Percentiles rank a stretch among this genome's conserved stretches.
Evolutionary conservation across 2,797 vertebrate species (phyloP).

Genomic region (Crenuchus spilurus): DNA sequence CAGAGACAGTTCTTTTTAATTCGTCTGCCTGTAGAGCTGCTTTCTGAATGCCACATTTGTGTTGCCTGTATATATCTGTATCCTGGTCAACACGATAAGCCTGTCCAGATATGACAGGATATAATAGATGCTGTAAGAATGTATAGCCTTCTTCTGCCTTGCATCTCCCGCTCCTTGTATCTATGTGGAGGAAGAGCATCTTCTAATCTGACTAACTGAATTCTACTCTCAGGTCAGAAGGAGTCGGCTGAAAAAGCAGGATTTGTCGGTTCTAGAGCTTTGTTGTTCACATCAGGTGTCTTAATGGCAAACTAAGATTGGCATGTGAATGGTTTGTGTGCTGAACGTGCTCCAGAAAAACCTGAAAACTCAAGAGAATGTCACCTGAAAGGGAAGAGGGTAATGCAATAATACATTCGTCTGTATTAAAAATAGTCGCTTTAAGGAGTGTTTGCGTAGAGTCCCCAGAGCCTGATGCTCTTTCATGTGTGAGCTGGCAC

Average conservation of each 20-base stretch:
- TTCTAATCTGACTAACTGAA: constrained; percentile 1
- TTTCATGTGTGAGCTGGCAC: constrained; percentile 22
- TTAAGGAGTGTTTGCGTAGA: constrained; percentile 35
- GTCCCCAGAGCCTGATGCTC: constrained; percentile 22
- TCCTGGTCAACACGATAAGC: not conserved
- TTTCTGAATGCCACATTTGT: constrained; percentile 3
- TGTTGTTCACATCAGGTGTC: constrained; percentile 7
- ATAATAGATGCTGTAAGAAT: not conserved
- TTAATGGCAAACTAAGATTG: constrained; percentile 16
- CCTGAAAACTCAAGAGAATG: constrained; percentile 19
- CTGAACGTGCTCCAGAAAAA: not conserved
- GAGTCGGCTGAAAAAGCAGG: not conserved
- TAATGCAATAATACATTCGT: constrained; percentile 22
- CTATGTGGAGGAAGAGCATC: not conserved
- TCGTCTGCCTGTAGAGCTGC: not conserved
- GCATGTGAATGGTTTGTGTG: not conserved
- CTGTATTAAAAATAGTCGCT: constrained; percentile 27
- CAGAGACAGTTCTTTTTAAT: constrained; percentile 5
- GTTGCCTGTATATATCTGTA: not conserved
- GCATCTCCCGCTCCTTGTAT: not conserved
- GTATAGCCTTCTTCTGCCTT: constrained; percentile 2
- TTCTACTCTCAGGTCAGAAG: constrained; percentile 8
- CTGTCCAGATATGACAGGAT: constrained; percentile 1
- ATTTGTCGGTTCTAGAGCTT: not conserved
- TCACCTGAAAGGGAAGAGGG: constrained; percentile 22